phyloP scores from a whole-genome alignment of 2,888 invertebrate genomes.

The Dasypogon diadema region DNA sequence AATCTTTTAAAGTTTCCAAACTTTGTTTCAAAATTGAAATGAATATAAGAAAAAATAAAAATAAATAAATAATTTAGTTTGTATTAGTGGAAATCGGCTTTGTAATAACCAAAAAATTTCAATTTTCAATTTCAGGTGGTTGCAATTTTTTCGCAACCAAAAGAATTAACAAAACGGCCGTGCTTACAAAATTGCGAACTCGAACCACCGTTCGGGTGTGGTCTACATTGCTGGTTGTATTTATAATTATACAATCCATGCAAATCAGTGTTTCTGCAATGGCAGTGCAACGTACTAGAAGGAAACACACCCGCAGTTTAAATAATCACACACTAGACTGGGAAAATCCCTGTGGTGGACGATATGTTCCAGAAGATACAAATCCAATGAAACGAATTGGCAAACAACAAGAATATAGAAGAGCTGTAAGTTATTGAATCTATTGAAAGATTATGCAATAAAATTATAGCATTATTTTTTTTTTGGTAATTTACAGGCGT shows the following conservation, averaged over 20 bases:
- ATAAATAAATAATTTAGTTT: too few species aligned
- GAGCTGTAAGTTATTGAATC: conserved; percentile 46
- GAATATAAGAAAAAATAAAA: too few species aligned
- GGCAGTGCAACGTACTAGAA: not conserved
- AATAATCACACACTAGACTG: conserved; percentile 59
- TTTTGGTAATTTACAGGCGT: conserved; percentile 42
- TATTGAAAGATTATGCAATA: not conserved
- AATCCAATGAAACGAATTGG: not conserved
- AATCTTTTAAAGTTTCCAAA: too few species aligned
- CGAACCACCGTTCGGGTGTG: conserved; percentile 55
- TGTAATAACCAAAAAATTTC: too few species aligned
- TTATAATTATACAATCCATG: conserved; percentile 53
- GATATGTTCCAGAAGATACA: conserved; percentile 44
- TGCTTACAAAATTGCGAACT: conserved; percentile 48
- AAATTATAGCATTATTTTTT: not conserved
- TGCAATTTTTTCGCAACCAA: conserved; percentile 61
- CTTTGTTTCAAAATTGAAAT: too few species aligned
- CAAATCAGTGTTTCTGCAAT: conserved; percentile 33
- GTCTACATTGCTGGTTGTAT: conserved; percentile 52
- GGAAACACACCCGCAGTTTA: conserved; percentile 31
- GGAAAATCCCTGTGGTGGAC: conserved; percentile 65
- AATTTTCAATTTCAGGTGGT: conserved; percentile 62
- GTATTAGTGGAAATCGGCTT: too few species aligned
- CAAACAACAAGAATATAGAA: not conserved
- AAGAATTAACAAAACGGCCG: conserved; percentile 63